Base-by-base conservation (phyloP, 1,140 invertebrate species). In the Anastatus disparis region DNA sequence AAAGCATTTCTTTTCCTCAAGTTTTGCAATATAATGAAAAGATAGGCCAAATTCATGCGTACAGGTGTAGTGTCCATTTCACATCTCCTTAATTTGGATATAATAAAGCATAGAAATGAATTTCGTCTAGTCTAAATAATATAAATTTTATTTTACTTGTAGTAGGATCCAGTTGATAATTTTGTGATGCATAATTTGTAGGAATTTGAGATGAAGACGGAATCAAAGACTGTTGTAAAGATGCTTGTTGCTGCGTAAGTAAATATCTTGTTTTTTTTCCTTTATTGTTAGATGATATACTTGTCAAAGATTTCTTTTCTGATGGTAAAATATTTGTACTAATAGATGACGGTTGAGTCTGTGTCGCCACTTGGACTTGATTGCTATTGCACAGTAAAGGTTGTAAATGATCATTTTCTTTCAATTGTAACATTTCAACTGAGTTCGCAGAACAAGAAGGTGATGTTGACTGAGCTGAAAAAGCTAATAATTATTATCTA, bases 301-400 rank as follows among this genome's bases (percentile, higher is more conserved):
- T 83, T 65, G 79, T 81, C 13, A 80, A 77, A 71, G 83, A 80
- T 77, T 88, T 81, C 62, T 83, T 80, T 50, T 85, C 82, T 24
- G 84, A 70, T 40, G 75, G 72, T 24, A 75, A 76, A 35, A 77
- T 70, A 70, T 81, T 77, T 50, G 81, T 73, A 27, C 80, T 75
- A 56, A 85, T 68, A 29, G 81, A 74, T 20, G 84, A 81, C 6
- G 82, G 79, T 75, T 87, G 87, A 12, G 89, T 89, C 68, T 89
- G 88, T 0, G 89, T 91, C 3, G 87, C 88, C 13, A 90, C 89
- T 80, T 90, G 86, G 2, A 90, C 87, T 74, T 89, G 89, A 70
- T 86, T 84, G 7, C 79, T 78, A 9, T 61, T 81, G 48, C 76
- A 79, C 9, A 77, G 44, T 72, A 82, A 59, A 61, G 82, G 75